phyloP scores from a whole-genome alignment of 2,797 vertebrate genomes.

The Channallabes apus region DNA sequence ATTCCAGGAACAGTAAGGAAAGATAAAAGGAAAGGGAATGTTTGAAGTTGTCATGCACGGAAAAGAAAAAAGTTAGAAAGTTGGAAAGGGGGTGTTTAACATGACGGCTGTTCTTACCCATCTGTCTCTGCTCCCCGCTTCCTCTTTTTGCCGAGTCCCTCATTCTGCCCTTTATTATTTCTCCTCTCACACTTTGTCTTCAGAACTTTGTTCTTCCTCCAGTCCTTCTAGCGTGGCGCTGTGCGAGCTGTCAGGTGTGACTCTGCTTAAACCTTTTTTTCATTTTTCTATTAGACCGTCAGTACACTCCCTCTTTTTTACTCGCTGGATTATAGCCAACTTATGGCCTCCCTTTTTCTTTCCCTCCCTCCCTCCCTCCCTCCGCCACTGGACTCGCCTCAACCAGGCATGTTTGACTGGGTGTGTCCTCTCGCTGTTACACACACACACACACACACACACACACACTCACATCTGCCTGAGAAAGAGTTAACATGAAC shows the following conservation, averaged over 20 bases:
- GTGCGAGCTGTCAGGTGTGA: conserved; percentile 48
- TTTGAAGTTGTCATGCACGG: too few relatives aligned
- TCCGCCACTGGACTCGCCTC: conserved; percentile 36
- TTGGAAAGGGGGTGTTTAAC: not conserved
- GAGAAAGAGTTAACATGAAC: not conserved
- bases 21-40: not conserved
- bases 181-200: conserved; percentile 37
- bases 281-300: conserved; percentile 52
- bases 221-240: not conserved
- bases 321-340: conserved; percentile 60
- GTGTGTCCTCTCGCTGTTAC: conserved; percentile 65
- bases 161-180: conserved; percentile 62
- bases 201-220: conserved; percentile 35
- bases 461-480: conserved; percentile 35
- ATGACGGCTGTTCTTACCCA: conserved; percentile 64
- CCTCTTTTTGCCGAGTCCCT: conserved; percentile 73
- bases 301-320: conserved; percentile 73
- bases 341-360: too few relatives aligned
- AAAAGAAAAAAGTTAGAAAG: not conserved
- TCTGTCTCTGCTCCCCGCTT: conserved; percentile 67
- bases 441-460: conserved; percentile 1
- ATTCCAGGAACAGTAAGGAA: not conserved
- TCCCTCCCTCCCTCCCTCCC: too few relatives aligned
- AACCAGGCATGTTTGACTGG: conserved; percentile 64
- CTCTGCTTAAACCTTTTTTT: conserved; percentile 66